A percentile compares a stretch with the other conserved stretches of the same genome.
These are phyloP conservation scores for Eucriotettix oculatus DNA, from an alignment of 2,888 invertebrate species.

Conservation along the genomic window DNA sequence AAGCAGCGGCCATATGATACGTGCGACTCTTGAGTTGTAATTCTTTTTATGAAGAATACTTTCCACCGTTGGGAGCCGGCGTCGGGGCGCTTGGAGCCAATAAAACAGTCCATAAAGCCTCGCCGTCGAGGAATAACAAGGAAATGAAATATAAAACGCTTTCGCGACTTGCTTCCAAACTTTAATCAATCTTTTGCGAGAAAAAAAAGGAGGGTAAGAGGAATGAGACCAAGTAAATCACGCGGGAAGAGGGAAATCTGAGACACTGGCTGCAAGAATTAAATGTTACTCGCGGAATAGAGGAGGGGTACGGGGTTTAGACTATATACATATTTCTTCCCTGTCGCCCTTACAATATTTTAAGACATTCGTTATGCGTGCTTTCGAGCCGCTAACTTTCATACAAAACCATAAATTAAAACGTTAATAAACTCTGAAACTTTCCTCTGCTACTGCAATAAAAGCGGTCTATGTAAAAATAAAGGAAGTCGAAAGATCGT, in stretches of 20 bases:
- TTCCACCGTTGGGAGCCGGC: background rate
- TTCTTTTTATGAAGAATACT: background rate
- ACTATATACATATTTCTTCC: no score
- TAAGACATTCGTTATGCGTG: no score
- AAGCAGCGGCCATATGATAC: background rate
- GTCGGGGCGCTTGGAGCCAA: background rate
- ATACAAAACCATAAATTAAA: no score
- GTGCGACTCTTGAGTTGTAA: background rate
- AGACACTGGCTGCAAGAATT: background rate
- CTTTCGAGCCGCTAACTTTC: no score
- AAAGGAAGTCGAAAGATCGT: no score
- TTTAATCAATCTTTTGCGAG: background rate
- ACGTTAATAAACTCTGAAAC: no score
- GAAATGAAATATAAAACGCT: background rate
- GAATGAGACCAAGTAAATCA: background rate
- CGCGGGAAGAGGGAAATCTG: background rate
- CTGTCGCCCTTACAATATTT: no score
- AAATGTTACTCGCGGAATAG: background rate
- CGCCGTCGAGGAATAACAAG: background rate
- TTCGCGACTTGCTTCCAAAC: background rate
- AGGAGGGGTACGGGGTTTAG: background rate
- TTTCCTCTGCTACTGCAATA: no score
- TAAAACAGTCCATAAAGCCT: background rate
- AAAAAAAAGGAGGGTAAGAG: background rate
- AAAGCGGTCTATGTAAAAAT: no score